These are phyloP conservation scores for Catharus ustulatus DNA, from an alignment of 2,797 vertebrate species.

Conservation along the genomic window DNA sequence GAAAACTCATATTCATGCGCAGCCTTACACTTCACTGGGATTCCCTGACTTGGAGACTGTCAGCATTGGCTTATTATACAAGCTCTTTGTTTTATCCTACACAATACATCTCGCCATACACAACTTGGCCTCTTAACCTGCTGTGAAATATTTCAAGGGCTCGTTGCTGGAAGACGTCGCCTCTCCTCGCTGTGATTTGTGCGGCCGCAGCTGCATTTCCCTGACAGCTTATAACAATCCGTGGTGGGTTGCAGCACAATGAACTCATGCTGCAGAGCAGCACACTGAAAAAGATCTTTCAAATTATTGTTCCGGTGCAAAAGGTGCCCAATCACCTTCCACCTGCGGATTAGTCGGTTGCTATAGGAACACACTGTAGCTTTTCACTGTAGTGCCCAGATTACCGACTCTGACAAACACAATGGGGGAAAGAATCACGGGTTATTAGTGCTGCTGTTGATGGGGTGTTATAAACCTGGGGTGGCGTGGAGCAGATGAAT, in stretches of 20 bases:
- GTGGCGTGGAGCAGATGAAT: slow-evolving; percentile 46
- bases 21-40: slow-evolving; percentile 41
- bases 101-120: not conserved
- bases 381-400: slow-evolving; percentile 62
- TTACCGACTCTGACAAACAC: slow-evolving; percentile 56
- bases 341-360: slow-evolving; percentile 69
- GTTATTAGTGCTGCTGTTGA: slow-evolving; percentile 27
- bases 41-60: slow-evolving; percentile 46
- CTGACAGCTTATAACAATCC: not conserved
- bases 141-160: slow-evolving; percentile 46
- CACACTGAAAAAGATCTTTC: slow-evolving; percentile 62
- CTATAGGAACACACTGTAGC: slow-evolving; percentile 64
- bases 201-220: not conserved
- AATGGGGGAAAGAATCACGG: slow-evolving; percentile 47
- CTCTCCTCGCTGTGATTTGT: slow-evolving; percentile 5
- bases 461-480: slow-evolving; percentile 38
- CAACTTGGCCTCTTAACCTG: slow-evolving; percentile 57
- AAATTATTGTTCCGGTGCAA: slow-evolving; percentile 65
- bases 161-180: slow-evolving; percentile 3
- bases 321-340: slow-evolving; percentile 61
- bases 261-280: slow-evolving; percentile 35
- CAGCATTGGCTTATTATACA: slow-evolving; percentile 39
- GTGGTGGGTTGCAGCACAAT: slow-evolving; percentile 27
- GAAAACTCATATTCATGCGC: slow-evolving; percentile 46
- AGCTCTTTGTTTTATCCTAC: slow-evolving; percentile 57